A percentile compares a stretch with the other conserved stretches of the same genome.
These are phyloP conservation scores for Cacoxenus indagator DNA, from an alignment of 2,888 invertebrate species.

Conservation along the genomic window DNA sequence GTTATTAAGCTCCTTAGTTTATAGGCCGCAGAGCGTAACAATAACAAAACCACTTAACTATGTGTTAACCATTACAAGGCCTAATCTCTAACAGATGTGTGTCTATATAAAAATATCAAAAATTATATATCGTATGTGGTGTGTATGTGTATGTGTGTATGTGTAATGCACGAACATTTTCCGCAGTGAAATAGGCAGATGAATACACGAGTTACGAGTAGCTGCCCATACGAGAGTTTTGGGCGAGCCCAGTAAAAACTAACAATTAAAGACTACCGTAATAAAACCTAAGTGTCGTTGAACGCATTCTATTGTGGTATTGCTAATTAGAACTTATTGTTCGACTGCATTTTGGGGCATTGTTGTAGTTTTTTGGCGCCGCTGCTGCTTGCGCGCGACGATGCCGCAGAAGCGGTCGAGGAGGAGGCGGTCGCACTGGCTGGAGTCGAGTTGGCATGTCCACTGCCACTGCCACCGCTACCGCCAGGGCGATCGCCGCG, in stretches of 20 bases:
- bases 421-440: slow-evolving; percentile 38
- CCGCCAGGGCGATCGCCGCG: slow-evolving; percentile 19
- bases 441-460: slow-evolving; percentile 28
- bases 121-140: too few relatives aligned
- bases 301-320: background rate
- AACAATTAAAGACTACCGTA: background rate
- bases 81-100: slow-evolving; percentile 27
- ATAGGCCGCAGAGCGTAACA: too few relatives aligned
- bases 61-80: too few relatives aligned
- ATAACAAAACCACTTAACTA: too few relatives aligned
- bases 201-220: too few relatives aligned
- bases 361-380: slow-evolving; percentile 44
- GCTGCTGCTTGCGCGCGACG: slow-evolving; percentile 52
- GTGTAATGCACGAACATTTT: background rate
- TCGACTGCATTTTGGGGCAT: slow-evolving; percentile 32
- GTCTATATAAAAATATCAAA: slow-evolving; percentile 51
- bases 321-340: slow-evolving; percentile 48
- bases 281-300: background rate
- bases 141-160: slow-evolving; percentile 26
- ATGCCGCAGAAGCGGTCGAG: slow-evolving; percentile 54
- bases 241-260: background rate
- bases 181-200: background rate
- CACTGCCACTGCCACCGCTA: background rate
- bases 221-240: too few relatives aligned
- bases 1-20: background rate